Evolutionary conservation across 2,797 vertebrate genomes (phyloP).

Genomic region (Emydoidea blandingii): DNA sequence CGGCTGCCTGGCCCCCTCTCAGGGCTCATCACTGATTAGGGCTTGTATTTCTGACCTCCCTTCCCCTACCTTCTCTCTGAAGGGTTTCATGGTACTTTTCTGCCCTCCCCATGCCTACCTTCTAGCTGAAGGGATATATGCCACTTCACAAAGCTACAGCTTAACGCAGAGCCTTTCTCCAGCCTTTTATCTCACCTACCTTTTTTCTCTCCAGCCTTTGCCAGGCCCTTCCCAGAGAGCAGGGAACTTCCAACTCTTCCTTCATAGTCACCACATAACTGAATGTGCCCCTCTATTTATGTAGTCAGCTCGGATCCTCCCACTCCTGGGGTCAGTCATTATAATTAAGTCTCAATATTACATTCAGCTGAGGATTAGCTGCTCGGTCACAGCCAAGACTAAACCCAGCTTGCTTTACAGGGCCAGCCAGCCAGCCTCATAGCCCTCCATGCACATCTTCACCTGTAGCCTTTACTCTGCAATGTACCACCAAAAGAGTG

Average conservation of each 20-base stretch:
- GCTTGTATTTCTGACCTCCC: background rate
- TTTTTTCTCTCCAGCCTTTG: background rate
- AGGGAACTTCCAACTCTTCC: background rate
- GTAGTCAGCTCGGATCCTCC: background rate
- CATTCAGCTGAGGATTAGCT: background rate
- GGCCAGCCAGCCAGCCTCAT: background rate
- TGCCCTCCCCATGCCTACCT: background rate
- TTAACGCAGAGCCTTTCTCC: background rate
- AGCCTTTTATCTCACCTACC: background rate
- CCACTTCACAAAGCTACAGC: background rate
- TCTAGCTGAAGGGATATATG: background rate
- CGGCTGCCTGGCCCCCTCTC: background rate
- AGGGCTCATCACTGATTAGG: no score
- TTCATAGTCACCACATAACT: background rate
- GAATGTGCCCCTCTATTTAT: background rate
- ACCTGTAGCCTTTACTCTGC: background rate
- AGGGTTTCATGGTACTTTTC: background rate
- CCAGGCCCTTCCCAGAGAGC: background rate
- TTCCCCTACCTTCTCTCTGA: background rate
- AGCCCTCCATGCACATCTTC: background rate
- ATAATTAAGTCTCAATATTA: background rate
- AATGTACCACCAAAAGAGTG: rapidly evolving
- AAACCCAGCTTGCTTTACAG: background rate
- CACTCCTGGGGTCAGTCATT: background rate
- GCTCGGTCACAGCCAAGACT: background rate